These are phyloP conservation scores for Mythimna vitellina DNA, from an alignment of 2,888 invertebrate species.

Conservation along the genomic window DNA sequence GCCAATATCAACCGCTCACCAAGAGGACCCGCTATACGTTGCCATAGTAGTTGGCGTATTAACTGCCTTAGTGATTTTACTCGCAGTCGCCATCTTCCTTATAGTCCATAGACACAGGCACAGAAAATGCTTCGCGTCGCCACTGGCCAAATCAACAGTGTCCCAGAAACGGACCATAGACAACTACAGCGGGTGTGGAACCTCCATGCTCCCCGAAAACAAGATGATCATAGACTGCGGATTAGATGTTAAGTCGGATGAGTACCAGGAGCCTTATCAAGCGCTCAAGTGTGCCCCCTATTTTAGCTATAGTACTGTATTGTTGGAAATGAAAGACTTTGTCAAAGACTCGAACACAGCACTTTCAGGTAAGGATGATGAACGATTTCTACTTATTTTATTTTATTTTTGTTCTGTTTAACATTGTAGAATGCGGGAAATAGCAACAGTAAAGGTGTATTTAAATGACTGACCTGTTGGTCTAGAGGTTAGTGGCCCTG, in stretches of 20 bases:
- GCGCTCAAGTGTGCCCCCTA: slow-evolving; percentile 94
- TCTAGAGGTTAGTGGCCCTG: too few relatives aligned
- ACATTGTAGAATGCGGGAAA: neutral
- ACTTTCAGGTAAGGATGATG: slow-evolving; percentile 78
- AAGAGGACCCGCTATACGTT: slow-evolving; percentile 93
- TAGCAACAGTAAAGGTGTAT: too few relatives aligned
- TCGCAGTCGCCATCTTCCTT: slow-evolving; percentile 93
- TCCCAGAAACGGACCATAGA: slow-evolving; percentile 89
- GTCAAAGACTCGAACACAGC: slow-evolving; percentile 86
- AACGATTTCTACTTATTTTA: neutral
- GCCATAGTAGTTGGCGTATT: slow-evolving; percentile 95
- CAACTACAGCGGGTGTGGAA: slow-evolving; percentile 89
- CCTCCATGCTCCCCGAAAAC: slow-evolving; percentile 88
- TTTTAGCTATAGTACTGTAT: slow-evolving; percentile 94
- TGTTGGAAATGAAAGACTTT: slow-evolving; percentile 94
- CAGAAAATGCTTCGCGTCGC: slow-evolving; percentile 94
- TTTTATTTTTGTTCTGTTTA: neutral
- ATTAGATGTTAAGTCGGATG: slow-evolving; percentile 92
- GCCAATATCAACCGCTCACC: slow-evolving; percentile 92
- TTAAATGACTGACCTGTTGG: too few relatives aligned
- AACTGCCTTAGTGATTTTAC: slow-evolving; percentile 93
- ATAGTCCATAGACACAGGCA: slow-evolving; percentile 93
- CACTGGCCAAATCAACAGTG: slow-evolving; percentile 88
- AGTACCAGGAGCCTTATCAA: slow-evolving; percentile 95
- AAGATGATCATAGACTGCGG: slow-evolving; percentile 90